phyloP scores from a whole-genome alignment of 2,888 invertebrate species.

The Lasioglossum calceatum region DNA sequence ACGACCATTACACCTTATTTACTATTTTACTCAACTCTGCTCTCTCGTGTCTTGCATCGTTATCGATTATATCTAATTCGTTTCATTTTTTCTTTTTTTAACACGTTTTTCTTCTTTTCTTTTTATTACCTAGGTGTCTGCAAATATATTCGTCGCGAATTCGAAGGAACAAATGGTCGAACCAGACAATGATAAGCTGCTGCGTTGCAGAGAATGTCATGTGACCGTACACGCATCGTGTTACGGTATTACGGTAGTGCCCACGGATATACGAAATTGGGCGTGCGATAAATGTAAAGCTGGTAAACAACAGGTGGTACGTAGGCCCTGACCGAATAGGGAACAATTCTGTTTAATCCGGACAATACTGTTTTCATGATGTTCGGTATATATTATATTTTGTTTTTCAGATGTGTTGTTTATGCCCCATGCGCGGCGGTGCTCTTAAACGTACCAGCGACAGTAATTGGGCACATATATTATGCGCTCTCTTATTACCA shows the following conservation, averaged over 20 bases:
- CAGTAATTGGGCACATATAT: conserved; percentile 88
- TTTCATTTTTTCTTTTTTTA: too few species aligned
- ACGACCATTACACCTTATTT: not conserved
- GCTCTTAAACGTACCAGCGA: conserved; percentile 88
- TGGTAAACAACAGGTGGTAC: conserved; percentile 80
- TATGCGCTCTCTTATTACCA: conserved; percentile 88
- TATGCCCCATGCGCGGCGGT: conserved; percentile 87
- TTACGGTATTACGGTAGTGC: conserved; percentile 82
- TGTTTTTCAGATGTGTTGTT: conserved; percentile 84
- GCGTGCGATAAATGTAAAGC: conserved; percentile 84
- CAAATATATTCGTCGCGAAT: conserved; percentile 81
- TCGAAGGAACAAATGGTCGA: conserved; percentile 81
- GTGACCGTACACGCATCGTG: conserved; percentile 87
- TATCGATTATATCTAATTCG: too few species aligned
- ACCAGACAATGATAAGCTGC: conserved; percentile 82
- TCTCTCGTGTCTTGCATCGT: too few species aligned
- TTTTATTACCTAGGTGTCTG: conserved; percentile 75
- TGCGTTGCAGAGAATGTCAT: conserved; percentile 86
- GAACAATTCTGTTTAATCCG: not conserved
- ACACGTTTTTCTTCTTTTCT: too few species aligned
- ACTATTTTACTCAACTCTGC: too few species aligned
- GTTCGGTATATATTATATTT: not conserved
- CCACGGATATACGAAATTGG: conserved; percentile 82
- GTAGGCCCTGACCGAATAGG: conserved; percentile 53
- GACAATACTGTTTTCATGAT: not conserved